phyloP scores from a whole-genome alignment of 2,888 invertebrate species.

The Aphidius colemani region DNA sequence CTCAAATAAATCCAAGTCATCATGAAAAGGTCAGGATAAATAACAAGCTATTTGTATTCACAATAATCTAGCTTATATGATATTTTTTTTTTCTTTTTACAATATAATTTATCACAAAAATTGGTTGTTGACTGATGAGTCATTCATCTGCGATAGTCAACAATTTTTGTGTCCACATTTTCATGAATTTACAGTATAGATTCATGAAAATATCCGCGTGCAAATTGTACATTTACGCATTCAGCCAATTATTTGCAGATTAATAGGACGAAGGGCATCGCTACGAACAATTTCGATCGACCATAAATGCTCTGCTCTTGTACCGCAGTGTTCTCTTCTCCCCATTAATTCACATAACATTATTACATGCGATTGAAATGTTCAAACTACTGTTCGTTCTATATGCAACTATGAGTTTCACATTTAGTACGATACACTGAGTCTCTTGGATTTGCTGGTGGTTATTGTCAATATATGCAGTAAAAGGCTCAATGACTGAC shows the following conservation, averaged over 20 bases:
- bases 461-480: slow-evolving; percentile 1
- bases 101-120: no score
- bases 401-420: slow-evolving; percentile 10
- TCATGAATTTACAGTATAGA: not conserved
- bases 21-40: no score
- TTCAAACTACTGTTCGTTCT: slow-evolving; percentile 22
- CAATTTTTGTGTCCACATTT: slow-evolving; percentile 18
- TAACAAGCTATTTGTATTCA: no score
- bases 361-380: slow-evolving; percentile 39
- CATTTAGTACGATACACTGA: not conserved
- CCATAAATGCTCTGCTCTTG: slow-evolving; percentile 38
- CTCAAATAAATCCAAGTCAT: no score
- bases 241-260: slow-evolving; percentile 38
- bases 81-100: no score
- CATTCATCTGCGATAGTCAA: slow-evolving; percentile 8
- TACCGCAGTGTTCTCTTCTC: not conserved
- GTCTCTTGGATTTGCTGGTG: not conserved
- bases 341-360: slow-evolving; percentile 38
- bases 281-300: slow-evolving; percentile 35
- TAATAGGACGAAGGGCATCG: slow-evolving; percentile 31
- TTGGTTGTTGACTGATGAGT: not conserved
- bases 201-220: not conserved
- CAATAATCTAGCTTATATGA: no score
- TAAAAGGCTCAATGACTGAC: not conserved
- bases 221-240: slow-evolving; percentile 17